Evolutionary conservation across 2,113 vertebrate genomes (phyloP).

Genomic region (Gavialis gangeticus): DNA sequence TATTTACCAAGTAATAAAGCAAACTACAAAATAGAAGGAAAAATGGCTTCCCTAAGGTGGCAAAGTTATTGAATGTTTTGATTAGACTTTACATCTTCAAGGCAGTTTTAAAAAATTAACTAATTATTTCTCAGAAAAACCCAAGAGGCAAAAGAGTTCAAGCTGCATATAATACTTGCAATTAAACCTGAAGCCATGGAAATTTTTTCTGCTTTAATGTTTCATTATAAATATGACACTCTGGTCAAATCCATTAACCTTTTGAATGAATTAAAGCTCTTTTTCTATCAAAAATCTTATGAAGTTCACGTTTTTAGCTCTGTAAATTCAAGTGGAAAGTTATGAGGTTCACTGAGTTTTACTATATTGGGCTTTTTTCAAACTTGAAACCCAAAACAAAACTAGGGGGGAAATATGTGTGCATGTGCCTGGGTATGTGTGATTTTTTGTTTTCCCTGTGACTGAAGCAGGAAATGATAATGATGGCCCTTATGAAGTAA

Average conservation of each 20-base stretch:
- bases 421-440: neutral
- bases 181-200: neutral
- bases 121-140: neutral
- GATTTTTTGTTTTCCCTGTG: neutral
- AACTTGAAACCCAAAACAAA: neutral
- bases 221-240: neutral
- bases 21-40: neutral
- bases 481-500: neutral
- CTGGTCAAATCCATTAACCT: neutral
- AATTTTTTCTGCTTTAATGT: neutral
- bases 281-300: neutral
- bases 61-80: neutral
- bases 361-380: neutral
- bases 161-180: neutral
- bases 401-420: neutral
- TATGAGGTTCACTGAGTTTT: neutral
- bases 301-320: neutral
- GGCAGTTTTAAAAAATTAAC: neutral
- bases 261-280: neutral
- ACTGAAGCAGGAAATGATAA: neutral
- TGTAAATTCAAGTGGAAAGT: neutral
- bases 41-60: neutral
- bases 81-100: conserved; percentile 21
- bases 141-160: neutral
- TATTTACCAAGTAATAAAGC: neutral